phyloP scores from a whole-genome alignment of 64 coral and sea anemone species.

The Stichodactyla mertensii region DNA sequence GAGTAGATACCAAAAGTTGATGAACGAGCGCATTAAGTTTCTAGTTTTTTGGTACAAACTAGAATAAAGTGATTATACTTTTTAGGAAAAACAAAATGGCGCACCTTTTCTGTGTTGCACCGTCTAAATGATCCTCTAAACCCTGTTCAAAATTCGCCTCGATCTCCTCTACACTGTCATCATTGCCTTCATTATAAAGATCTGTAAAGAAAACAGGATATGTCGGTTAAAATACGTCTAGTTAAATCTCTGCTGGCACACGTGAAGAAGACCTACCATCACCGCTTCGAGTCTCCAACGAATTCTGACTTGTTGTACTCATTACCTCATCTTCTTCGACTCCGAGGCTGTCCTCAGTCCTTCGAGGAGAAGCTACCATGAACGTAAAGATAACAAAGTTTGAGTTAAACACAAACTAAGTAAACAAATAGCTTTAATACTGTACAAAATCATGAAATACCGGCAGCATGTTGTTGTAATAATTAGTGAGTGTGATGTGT shows the following conservation, averaged over 20 bases:
- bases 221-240: not conserved
- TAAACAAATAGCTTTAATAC: not conserved
- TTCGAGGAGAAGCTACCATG: constrained; percentile 11
- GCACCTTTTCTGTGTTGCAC: constrained; percentile 81
- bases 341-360: not conserved
- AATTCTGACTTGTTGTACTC: constrained; percentile 25
- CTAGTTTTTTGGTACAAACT: not conserved
- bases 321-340: constrained; percentile 26
- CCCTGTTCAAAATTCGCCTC: constrained; percentile 74
- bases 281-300: constrained; percentile 29
- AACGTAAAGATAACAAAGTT: not conserved
- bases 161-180: constrained; percentile 54
- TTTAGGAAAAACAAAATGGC: not conserved
- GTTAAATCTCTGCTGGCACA: not conserved
- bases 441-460: not conserved
- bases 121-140: constrained; percentile 63
- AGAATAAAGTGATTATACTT: not conserved
- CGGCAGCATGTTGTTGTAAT: not conserved
- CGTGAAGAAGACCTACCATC: constrained; percentile 15
- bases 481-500: not conserved
- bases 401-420: not conserved
- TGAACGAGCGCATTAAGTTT: not conserved
- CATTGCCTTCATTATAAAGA: constrained; percentile 41
- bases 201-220: constrained; percentile 29
- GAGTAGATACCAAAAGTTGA: too few relatives aligned